Evolutionary conservation across 2,797 vertebrate genomes (phyloP).

Genomic region (Sebastes oblongus): DNA sequence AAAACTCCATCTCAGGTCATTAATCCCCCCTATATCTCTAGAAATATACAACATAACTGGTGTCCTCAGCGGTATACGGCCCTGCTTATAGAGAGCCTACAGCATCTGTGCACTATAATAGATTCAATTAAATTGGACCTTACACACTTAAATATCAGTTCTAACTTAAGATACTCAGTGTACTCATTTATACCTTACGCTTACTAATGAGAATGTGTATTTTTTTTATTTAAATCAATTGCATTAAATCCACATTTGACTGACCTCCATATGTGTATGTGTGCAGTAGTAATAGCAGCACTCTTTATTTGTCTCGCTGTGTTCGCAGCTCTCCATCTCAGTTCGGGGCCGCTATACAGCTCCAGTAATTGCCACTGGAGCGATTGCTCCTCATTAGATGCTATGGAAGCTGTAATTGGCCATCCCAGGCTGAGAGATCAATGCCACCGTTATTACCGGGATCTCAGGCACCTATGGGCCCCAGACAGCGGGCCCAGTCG

Average conservation of each 20-base stretch:
- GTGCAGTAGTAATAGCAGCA: neutral
- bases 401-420: slow-evolving; percentile 74
- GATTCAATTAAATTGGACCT: neutral
- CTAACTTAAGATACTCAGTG: neutral
- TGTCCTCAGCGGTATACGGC: no score
- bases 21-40: neutral
- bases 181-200: neutral
- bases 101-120: neutral
- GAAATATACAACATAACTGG: no score
- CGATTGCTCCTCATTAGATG: slow-evolving; percentile 72
- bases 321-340: slow-evolving; percentile 40
- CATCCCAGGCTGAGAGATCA: slow-evolving; percentile 64
- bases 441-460: slow-evolving; percentile 68
- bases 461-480: slow-evolving; percentile 43
- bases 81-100: neutral
- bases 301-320: slow-evolving; percentile 42
- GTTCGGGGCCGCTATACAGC: slow-evolving; percentile 22
- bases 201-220: neutral
- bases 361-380: slow-evolving; percentile 69
- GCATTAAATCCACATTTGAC: neutral
- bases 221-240: neutral
- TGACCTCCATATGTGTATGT: neutral
- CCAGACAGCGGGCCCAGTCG: slow-evolving; percentile 36
- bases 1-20: neutral
- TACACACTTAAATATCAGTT: neutral